Base-by-base conservation (phyloP, 2,113 vertebrate species). In the Microcebus tavaratra region DNA sequence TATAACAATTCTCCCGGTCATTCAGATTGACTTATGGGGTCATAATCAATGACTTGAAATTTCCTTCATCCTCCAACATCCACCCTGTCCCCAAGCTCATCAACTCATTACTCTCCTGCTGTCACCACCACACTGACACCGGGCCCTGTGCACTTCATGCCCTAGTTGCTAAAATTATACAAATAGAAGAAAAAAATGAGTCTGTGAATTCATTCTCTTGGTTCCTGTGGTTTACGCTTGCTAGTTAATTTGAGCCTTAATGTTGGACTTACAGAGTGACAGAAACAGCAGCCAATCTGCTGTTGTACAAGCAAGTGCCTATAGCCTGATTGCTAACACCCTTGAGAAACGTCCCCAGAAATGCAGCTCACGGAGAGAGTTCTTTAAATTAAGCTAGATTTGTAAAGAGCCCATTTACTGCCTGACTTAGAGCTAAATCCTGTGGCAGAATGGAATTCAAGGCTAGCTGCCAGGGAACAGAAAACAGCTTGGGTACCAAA, bases 321-420 rank as follows among this genome's bases (percentile, higher is more conserved):
- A 8, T 3, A 84, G 57, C 87, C 79, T 73, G 1, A 3, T 29
- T 70, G 82, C 95, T 93, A 93, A 96, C 63, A 91, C 95, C 87
- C 88, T 82, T 91, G 96, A 89, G 90, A 87, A 85, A 91, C 53
- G 82, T 91, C 92, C 70, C n/a, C 55, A 79, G 97, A 63, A 86
- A 91, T 57, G 96, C 95, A n/a, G 90, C 96, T 91, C 83, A 17
- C 0, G 2, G 83, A 90, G 86, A 68, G 93, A 73, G 68, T 79
- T 93, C 92, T 96, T 93, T 79, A 96, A 95, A 94, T 85, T 23
- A 95, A 96, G 97, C 96, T 70, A 59, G 92, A 65, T 91, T 89
- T 89, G 92, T 93, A 91, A 97, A 90, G 94, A 97, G 95, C 92
- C 94, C 97, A 48, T 91, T 96, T 91, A 79, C 86, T 95, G 95